phyloP scores from a whole-genome alignment of 2,797 vertebrate species.

The Uromys caudimaculatus region DNA sequence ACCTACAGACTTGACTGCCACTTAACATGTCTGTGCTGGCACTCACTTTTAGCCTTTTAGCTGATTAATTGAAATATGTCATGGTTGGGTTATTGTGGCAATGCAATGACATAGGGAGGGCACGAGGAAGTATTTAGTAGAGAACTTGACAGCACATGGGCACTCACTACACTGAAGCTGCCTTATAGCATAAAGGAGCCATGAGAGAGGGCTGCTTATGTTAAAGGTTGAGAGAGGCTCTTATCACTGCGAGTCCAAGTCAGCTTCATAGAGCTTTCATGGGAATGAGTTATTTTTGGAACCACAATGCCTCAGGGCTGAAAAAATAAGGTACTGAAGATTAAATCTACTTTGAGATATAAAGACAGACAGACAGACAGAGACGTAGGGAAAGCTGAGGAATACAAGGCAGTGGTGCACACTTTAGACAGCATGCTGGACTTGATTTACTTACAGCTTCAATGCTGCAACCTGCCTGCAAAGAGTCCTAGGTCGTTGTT shows the following conservation, averaged over 20 bases:
- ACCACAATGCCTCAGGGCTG: background rate
- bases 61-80: background rate
- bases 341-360: background rate
- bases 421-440: fast-evolving
- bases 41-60: background rate
- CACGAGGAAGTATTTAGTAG: background rate
- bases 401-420: fast-evolving
- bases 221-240: background rate
- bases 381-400: fast-evolving
- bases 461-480: fast-evolving
- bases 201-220: background rate
- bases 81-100: background rate
- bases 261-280: background rate
- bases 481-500: fast-evolving
- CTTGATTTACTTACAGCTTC: background rate
- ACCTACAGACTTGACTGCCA: background rate
- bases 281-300: background rate
- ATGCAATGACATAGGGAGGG: background rate
- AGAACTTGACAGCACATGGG: background rate
- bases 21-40: too few species aligned
- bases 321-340: background rate
- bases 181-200: background rate
- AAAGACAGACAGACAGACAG: background rate
- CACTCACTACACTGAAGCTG: background rate
- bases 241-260: background rate